Evolutionary conservation across 2,797 vertebrate genomes (phyloP).

Genomic region (Myiotriccus ornatus): DNA sequence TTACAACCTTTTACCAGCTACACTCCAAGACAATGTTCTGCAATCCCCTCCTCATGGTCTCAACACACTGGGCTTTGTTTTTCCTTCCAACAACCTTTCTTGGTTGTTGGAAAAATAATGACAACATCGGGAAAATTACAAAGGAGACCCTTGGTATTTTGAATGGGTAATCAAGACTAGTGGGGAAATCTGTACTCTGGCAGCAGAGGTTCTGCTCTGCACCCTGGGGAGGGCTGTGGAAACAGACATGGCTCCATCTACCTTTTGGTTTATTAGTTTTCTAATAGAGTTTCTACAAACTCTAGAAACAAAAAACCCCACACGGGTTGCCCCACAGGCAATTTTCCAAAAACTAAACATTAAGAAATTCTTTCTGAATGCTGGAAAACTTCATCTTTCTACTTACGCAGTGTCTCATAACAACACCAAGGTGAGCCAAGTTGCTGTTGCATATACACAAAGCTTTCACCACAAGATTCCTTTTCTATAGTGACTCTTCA

Average conservation of each 20-base stretch:
- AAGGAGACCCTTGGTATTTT: neutral
- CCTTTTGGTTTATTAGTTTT: neutral
- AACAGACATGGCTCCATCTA: neutral
- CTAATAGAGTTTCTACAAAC: neutral
- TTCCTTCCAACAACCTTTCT: neutral
- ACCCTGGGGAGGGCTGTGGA: neutral
- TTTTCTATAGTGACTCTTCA: neutral
- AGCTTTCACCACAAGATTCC: neutral
- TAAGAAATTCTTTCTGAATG: neutral
- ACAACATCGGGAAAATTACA: neutral
- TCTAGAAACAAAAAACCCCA: neutral
- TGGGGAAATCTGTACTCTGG: neutral
- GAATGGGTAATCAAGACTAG: accelerated
- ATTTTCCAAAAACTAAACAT: neutral
- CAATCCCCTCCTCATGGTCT: neutral
- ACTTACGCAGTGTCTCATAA: neutral
- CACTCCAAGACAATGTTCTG: neutral
- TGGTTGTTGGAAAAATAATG: neutral
- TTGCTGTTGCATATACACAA: neutral
- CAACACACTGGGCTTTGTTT: neutral
- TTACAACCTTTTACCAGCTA: neutral
- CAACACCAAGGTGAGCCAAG: neutral
- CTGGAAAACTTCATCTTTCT: neutral
- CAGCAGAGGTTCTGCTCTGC: neutral
- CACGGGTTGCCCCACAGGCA: neutral